Evolutionary conservation across 2,113 vertebrate genomes (phyloP).

Genomic region (Paradoxurus hermaphroditus): DNA sequence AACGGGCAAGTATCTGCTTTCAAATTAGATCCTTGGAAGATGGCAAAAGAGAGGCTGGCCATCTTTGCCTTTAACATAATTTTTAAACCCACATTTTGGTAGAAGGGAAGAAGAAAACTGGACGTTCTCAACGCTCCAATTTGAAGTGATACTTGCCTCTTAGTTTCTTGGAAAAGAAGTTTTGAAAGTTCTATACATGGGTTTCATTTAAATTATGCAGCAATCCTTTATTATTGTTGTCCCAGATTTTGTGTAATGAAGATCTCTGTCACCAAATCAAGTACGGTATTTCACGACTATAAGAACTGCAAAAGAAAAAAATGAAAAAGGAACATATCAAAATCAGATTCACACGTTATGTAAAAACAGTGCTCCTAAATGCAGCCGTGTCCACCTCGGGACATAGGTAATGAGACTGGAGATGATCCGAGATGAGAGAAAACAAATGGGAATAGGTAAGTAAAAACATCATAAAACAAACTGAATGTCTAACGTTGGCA

Average conservation of each 20-base stretch:
- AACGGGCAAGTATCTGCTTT: constrained; percentile 76
- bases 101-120: constrained; percentile 42
- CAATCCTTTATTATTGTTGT: constrained; percentile 73
- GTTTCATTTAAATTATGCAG: constrained; percentile 84
- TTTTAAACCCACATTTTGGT: constrained; percentile 68
- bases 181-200: constrained; percentile 82
- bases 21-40: constrained; percentile 75
- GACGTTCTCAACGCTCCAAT: constrained; percentile 70
- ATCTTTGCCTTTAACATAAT: constrained; percentile 69
- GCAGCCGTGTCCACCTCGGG: not conserved
- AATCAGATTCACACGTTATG: not conserved
- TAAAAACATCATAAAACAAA: not conserved
- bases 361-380: constrained; percentile 23
- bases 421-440: not conserved
- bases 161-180: constrained; percentile 76
- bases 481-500: not conserved
- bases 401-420: not conserved
- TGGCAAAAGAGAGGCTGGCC: constrained; percentile 56
- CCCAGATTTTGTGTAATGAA: constrained; percentile 75
- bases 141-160: constrained; percentile 78
- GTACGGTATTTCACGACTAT: constrained; percentile 85
- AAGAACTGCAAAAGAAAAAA: constrained; percentile 81
- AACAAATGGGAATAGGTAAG: not conserved
- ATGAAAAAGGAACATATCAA: constrained; percentile 53
- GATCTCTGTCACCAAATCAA: constrained; percentile 79